These are phyloP conservation scores for Corythoichthys haematopterus DNA, from an alignment of 2,113 vertebrate genomes.

Conservation along the genomic window DNA sequence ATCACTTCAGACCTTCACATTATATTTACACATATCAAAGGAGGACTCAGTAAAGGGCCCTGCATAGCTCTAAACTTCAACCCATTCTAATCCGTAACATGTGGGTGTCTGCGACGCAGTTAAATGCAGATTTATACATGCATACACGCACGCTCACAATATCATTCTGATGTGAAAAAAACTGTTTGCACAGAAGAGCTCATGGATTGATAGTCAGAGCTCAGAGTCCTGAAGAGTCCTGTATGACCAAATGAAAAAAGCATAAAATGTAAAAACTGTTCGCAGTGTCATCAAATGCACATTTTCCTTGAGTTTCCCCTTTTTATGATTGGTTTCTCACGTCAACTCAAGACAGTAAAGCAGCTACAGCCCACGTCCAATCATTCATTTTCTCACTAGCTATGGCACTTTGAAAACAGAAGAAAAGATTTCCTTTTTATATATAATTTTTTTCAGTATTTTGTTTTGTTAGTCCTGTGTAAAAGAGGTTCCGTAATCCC, in stretches of 20 bases:
- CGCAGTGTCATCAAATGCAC: slow-evolving; percentile 59
- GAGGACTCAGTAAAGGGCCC: slow-evolving; percentile 76
- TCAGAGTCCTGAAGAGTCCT: slow-evolving; percentile 55
- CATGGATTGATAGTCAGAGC: slow-evolving; percentile 27
- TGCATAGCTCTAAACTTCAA: slow-evolving; percentile 80
- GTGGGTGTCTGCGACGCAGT: slow-evolving; percentile 30
- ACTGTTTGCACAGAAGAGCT: slow-evolving; percentile 28
- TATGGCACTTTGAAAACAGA: slow-evolving; percentile 76
- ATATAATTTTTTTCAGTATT: slow-evolving; percentile 9
- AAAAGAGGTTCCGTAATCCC: slow-evolving; percentile 57
- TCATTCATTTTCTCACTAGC: slow-evolving; percentile 58
- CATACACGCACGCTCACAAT: slow-evolving; percentile 19
- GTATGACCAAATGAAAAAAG: slow-evolving; percentile 50
- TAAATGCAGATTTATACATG: slow-evolving; percentile 33
- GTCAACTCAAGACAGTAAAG: slow-evolving; percentile 65
- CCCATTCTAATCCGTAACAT: slow-evolving; percentile 58
- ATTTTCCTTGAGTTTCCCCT: slow-evolving; percentile 53
- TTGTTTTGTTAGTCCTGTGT: slow-evolving; percentile 59
- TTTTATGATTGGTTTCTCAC: slow-evolving; percentile 61
- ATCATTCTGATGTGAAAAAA: slow-evolving; percentile 29
- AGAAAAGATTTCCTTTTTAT: slow-evolving; percentile 18
- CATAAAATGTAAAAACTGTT: slow-evolving; percentile 54
- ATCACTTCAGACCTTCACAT: slow-evolving; percentile 84
- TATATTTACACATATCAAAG: slow-evolving; percentile 91
- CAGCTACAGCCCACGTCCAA: slow-evolving; percentile 59